Percentiles rank a stretch among this genome's conserved stretches.
Evolutionary conservation across 2,888 invertebrate species (phyloP).

Genomic region (Ichneumoninae sp.): DNA sequence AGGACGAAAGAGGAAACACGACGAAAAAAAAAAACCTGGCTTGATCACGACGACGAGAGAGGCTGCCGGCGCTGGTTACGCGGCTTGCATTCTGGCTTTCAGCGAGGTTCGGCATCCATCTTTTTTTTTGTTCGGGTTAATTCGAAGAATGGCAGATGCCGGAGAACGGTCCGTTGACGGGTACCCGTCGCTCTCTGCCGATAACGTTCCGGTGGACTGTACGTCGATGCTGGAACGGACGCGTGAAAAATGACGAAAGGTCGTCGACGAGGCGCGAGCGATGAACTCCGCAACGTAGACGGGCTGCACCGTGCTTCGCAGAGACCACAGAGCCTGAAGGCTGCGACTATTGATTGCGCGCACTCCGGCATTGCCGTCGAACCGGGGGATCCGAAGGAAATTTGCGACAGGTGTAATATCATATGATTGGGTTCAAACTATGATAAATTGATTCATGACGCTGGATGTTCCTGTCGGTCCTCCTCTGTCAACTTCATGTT

Average conservation of each 20-base stretch:
- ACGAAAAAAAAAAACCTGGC: constrained; percentile 28
- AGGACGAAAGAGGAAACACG: constrained; percentile 38
- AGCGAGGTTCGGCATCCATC: constrained; percentile 41
- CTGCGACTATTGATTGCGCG: constrained; percentile 75
- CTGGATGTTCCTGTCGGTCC: background rate
- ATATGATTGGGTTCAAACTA: constrained; percentile 72
- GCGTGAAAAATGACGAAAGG: constrained; percentile 77
- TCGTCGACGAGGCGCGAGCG: constrained; percentile 60
- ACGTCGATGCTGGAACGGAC: constrained; percentile 66
- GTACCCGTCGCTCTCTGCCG: constrained; percentile 68
- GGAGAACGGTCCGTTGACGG: constrained; percentile 65
- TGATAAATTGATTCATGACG: constrained; percentile 76
- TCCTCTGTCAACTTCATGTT: constrained; percentile 1
- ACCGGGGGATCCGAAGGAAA: constrained; percentile 31
- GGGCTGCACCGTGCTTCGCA: constrained; percentile 8
- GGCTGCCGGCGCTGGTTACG: constrained; percentile 44
- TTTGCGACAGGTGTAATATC: constrained; percentile 74
- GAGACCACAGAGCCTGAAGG: background rate
- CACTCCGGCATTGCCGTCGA: constrained; percentile 75
- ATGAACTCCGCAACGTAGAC: constrained; percentile 36
- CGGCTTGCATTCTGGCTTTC: constrained; percentile 52
- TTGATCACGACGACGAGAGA: constrained; percentile 43
- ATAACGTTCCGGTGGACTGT: constrained; percentile 36
- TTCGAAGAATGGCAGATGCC: constrained; percentile 73
- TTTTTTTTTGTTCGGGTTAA: constrained; percentile 62